Evolutionary conservation across 2,797 vertebrate genomes (phyloP).

Genomic region (Xiphophorus birchmanni): DNA sequence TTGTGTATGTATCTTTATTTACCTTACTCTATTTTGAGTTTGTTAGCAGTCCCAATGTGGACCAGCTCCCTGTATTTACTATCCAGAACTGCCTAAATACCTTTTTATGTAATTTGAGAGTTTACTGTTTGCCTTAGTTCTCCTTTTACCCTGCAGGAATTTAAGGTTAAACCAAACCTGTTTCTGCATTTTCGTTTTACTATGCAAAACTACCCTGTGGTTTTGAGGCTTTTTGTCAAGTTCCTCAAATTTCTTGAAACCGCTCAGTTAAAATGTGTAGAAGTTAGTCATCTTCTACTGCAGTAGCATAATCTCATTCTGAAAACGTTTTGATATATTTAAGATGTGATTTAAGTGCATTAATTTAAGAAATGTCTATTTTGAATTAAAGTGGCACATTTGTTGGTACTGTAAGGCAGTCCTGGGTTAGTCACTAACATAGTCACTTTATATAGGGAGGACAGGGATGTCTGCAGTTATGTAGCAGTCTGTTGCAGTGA

Average conservation of each 20-base stretch:
- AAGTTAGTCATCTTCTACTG: neutral
- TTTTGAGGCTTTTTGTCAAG: neutral
- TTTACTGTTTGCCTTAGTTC: neutral
- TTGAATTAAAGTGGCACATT: neutral
- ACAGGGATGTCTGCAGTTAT: neutral
- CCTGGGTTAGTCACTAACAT: neutral
- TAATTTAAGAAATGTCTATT: neutral
- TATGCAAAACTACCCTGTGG: neutral
- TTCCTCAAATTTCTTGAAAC: neutral
- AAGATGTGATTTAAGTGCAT: neutral
- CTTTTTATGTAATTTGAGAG: slow-evolving; percentile 1
- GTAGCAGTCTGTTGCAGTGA: neutral
- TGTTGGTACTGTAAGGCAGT: too few species aligned
- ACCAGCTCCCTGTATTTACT: neutral
- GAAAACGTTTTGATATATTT: neutral
- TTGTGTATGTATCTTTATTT: too few species aligned
- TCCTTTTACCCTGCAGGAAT: slow-evolving; percentile 5
- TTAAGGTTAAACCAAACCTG: neutral
- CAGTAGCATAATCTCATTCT: neutral
- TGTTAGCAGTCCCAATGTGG: neutral
- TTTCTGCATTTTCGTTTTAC: neutral
- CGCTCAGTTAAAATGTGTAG: neutral
- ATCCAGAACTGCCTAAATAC: neutral
- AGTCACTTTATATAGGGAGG: too few species aligned
- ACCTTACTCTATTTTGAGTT: neutral